Evolutionary conservation across 2,888 invertebrate species (phyloP), one percentile per base, ranked within the genome.

Genomic region (Pinctada fucata): DNA sequence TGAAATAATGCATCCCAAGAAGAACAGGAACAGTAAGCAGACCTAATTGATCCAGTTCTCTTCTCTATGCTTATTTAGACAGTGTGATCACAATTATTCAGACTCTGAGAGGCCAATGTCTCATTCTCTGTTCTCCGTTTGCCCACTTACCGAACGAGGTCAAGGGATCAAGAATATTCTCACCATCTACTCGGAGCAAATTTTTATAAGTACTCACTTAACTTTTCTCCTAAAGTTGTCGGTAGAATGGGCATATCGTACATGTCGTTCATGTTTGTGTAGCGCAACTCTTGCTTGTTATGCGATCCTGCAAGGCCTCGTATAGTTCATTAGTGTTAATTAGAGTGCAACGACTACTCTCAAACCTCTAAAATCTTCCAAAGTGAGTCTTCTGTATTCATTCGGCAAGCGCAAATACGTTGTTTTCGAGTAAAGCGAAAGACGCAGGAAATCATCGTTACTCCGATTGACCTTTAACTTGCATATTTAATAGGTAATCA

Each of bases 31-130:
- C 69, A 69, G 69, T 48, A 69, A 49, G 69, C 69, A 69, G 8
- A 48, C 50, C 16, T 71, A 31, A 71, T 47, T 2, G 5, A 51
- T 52, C 71, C 71, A n/a, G 52, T 52, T 13, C 13, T 31, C 10
- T 71, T 71, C 31, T 71, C 71, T 5, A 5, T 10, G 66, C 58
- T 51, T 8, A 66, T 50, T 66, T 66, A 66, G 16, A 74, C 73
- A 50, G 48, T n/a, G 45, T 72, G 72, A 13, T 16, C 5, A 3
- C 13, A 10, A 49, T 10, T 31, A 13, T 70, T 70, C 5, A 72
- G 16, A 51, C 16, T 51, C 8, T 70, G 70, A 1, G 66, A 10
- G 66, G 66, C 66, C 66, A 66, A 5, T 66, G 66, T 10, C 4
- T 16, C 31, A 66, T 5, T 16, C 66, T 16, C 16, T 66, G 66